Evolutionary conservation across 2,113 vertebrate species (phyloP).

Genomic region (Rhea pennata): DNA sequence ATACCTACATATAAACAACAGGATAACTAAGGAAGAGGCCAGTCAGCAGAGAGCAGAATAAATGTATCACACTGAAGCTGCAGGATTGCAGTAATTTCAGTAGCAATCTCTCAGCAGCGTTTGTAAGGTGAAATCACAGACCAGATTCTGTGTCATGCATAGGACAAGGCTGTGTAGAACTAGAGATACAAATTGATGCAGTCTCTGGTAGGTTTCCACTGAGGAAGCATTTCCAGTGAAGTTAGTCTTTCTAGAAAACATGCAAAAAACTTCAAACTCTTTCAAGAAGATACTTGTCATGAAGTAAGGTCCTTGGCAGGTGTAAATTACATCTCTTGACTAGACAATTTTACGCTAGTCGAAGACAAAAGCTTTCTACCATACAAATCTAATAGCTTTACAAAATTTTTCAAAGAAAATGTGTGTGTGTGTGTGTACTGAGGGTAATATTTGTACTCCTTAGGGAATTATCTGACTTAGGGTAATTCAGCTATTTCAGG

Average conservation of each 20-base stretch:
- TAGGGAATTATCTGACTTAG: background rate
- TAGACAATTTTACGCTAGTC: background rate
- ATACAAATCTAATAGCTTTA: background rate
- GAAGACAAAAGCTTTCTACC: background rate
- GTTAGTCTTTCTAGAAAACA: background rate
- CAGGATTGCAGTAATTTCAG: fast-evolving
- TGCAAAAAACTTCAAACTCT: background rate
- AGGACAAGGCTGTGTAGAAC: background rate
- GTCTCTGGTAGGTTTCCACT: background rate
- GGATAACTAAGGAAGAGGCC: background rate
- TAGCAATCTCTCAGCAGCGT: background rate
- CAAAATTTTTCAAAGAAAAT: background rate
- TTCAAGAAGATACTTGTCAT: background rate
- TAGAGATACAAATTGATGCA: background rate
- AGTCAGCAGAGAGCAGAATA: background rate
- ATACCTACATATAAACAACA: background rate
- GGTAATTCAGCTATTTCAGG: background rate
- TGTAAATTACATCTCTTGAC: background rate
- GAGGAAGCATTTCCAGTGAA: background rate
- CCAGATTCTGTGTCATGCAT: background rate
- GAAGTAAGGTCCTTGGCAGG: background rate
- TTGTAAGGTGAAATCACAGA: fast-evolving
- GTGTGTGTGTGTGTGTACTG: fast-evolving
- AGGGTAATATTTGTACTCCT: background rate
- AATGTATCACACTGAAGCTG: fast-evolving